Evolutionary conservation across 2,888 invertebrate species (phyloP), one percentile per base, ranked within the genome.

Genomic region (Hylaea fasciaria): DNA sequence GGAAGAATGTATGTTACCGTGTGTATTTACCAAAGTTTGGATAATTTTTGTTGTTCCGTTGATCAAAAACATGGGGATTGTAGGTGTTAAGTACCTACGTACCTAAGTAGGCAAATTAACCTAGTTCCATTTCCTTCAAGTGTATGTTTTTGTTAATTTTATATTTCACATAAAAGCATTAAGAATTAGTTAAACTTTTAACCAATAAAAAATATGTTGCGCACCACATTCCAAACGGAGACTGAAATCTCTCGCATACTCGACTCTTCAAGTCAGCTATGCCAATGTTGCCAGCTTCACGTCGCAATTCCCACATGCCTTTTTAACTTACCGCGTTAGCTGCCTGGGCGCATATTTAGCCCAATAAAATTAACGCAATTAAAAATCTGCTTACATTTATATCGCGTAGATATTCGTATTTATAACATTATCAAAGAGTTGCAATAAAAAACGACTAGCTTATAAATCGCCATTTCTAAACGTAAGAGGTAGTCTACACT

Each of bases 221-320:
- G 56, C 56, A 60, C 52, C 60, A 69, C 65, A 74, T 79, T 81
- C 79, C 76, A 77, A 80, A 81, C 81, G 80, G 85, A 89, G 85
- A 88, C 85, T 83, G 78, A 82, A 88, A 80, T 86, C 82, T 84
- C 86, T 84, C 86, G 76, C 80, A 76, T 78, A 82, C 79, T 82
- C 86, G 81, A 87, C 91, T 82, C 90, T 89, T 81, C 83, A 76
- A 77, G 72, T 78, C 78, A 80, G 75, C 76, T 79, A 84, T 86
- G 83, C 83, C 83, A 89, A 89, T 87, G 85, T 85, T 87, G 76
- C 85, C 81, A 86, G 72, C 86, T 89, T 88, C 86, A 88, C 89
- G 83, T 91, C 91, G 91, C 91, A 91, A 91, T 92, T 89, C 78
- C 81, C 79, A 86, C 84, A 92, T 85, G 91, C 87, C 85, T 84